Evolutionary conservation across 2,113 vertebrate species (phyloP).

Genomic region (Nesogale talazaci): DNA sequence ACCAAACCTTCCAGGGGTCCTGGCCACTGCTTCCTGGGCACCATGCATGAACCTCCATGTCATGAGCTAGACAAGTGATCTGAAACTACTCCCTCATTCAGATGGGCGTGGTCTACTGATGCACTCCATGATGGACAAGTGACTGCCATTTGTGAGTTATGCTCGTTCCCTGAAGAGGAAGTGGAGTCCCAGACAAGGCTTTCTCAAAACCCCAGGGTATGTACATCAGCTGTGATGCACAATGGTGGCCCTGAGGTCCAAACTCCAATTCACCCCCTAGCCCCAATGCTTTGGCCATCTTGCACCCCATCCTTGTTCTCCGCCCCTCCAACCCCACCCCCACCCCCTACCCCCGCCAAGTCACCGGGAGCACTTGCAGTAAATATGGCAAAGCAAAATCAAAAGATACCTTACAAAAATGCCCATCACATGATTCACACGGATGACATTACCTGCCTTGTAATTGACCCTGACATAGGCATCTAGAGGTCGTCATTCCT

Average conservation of each 20-base stretch:
- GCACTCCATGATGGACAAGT: neutral
- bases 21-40: no score
- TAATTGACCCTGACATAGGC: constrained; percentile 65
- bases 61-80: no score
- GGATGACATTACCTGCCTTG: constrained; percentile 45
- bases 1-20: neutral
- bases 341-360: neutral
- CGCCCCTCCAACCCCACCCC: no score
- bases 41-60: rapidly evolving
- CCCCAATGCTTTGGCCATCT: no score
- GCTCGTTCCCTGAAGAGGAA: neutral
- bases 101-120: neutral
- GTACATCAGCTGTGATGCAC: neutral
- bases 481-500: constrained; percentile 78
- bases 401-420: constrained; percentile 49
- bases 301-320: no score
- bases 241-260: neutral
- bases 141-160: neutral
- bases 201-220: neutral
- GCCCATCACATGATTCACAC: constrained; percentile 60
- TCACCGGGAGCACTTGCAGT: neutral
- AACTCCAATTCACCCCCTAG: rapidly evolving
- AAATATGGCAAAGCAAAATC: constrained; percentile 64
- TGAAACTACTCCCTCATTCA: neutral
- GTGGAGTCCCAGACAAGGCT: neutral